Percentiles rank a stretch among this genome's conserved stretches.
Conservation (phyloP, 2,888 invertebrate genomes). For the Epinotia nisella region DNA sequence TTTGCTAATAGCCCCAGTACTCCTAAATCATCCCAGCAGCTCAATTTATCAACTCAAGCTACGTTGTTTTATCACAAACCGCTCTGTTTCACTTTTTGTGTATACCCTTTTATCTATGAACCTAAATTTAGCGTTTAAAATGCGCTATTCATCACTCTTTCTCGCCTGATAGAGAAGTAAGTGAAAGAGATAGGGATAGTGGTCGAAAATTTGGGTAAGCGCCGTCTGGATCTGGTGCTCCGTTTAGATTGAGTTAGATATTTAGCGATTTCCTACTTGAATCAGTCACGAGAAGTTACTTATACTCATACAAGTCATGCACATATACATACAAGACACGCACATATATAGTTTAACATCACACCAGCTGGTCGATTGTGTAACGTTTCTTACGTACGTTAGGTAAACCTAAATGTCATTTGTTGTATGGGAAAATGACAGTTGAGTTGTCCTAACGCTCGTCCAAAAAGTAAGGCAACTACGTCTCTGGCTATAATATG, state of each 20-base stretch:
- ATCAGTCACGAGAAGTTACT: too few relatives aligned
- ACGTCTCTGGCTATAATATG: too few relatives aligned
- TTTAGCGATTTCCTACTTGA: neutral
- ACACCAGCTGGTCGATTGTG: too few relatives aligned
- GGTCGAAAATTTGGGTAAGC: conserved; percentile 3
- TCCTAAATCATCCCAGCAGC: conserved; percentile 39
- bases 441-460: too few relatives aligned
- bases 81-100: conserved; percentile 43
- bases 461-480: too few relatives aligned
- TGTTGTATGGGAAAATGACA: too few relatives aligned
- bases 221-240: conserved; percentile 18
- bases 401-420: too few relatives aligned
- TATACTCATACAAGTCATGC: too few relatives aligned
- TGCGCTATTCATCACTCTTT: conserved; percentile 3
- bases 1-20: neutral
- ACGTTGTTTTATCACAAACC: conserved; percentile 41
- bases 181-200: conserved; percentile 12
- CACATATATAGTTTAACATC: too few relatives aligned
- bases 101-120: conserved; percentile 2
- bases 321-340: too few relatives aligned
- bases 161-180: neutral
- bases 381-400: too few relatives aligned
- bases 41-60: conserved; percentile 35
- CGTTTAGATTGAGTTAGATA: conserved; percentile 10
- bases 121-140: neutral